Evolutionary conservation across 2,113 vertebrate genomes (phyloP).

Genomic region (Aphelocoma coerulescens): DNA sequence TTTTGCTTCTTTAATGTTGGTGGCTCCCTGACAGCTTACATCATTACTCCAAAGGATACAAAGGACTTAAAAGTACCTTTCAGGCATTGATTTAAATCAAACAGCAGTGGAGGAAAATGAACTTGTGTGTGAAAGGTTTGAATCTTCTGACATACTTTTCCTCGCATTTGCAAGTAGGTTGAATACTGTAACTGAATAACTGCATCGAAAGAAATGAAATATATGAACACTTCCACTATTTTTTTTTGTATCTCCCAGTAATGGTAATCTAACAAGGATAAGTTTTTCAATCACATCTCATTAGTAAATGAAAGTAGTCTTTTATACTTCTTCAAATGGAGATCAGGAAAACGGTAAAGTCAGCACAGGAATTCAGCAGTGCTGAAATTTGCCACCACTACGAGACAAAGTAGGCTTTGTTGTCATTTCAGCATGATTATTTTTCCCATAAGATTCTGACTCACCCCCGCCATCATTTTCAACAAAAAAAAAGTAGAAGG

Average conservation of each 20-base stretch:
- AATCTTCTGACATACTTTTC: slow-evolving; percentile 25
- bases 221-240: neutral
- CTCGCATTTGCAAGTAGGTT: neutral
- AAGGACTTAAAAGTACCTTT: slow-evolving; percentile 42
- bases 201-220: neutral
- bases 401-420: neutral
- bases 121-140: neutral
- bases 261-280: neutral
- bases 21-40: slow-evolving; percentile 36
- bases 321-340: neutral
- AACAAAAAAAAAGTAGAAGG: neutral
- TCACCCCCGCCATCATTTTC: neutral
- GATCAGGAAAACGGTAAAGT: neutral
- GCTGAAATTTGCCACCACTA: neutral
- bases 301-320: slow-evolving; percentile 5
- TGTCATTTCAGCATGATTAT: neutral
- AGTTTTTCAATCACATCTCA: neutral
- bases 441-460: neutral
- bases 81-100: slow-evolving; percentile 28
- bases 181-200: neutral
- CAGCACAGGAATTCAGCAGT: neutral
- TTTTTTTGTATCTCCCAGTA: neutral
- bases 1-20: slow-evolving; percentile 11
- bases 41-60: slow-evolving; percentile 36
- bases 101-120: neutral